A percentile compares a stretch with the other conserved stretches of the same genome.
These are phyloP conservation scores for Idaea dimidiata DNA, from an alignment of 2,888 invertebrate genomes.

Conservation along the genomic window DNA sequence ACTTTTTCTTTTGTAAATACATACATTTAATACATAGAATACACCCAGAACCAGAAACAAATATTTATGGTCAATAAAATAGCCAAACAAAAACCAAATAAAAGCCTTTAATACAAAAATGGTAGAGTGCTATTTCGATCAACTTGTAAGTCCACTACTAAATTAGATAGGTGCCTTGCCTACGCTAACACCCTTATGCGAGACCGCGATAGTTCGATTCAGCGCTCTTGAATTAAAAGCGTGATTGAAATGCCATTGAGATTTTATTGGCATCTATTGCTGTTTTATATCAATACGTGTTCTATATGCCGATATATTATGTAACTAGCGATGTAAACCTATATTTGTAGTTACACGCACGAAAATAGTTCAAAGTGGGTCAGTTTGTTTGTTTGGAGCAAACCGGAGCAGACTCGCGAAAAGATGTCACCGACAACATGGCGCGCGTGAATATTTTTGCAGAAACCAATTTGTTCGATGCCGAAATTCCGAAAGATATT, in stretches of 20 bases:
- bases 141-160: not conserved
- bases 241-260: not conserved
- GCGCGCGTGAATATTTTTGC: not conserved
- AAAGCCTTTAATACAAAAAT: not conserved
- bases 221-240: not conserved
- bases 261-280: conserved; percentile 7
- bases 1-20: too few relatives aligned
- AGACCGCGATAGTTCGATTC: not conserved
- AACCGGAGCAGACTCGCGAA: not conserved
- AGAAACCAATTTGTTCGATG: not conserved
- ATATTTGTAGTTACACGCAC: conserved; percentile 1
- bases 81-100: not conserved
- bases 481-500: not conserved
- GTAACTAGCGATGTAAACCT: not conserved
- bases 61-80: too few relatives aligned
- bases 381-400: conserved; percentile 3
- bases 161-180: not conserved
- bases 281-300: conserved; percentile 10
- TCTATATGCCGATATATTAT: not conserved
- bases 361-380: conserved; percentile 11
- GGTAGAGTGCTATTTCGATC: not conserved
- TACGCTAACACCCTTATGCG: not conserved
- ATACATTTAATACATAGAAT: too few relatives aligned
- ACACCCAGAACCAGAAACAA: too few relatives aligned
- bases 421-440: not conserved